Percentiles rank a stretch among this genome's conserved stretches.
These are phyloP conservation scores for Coremacera marginata DNA, from an alignment of 2,888 invertebrate genomes.

Conservation along the genomic window DNA sequence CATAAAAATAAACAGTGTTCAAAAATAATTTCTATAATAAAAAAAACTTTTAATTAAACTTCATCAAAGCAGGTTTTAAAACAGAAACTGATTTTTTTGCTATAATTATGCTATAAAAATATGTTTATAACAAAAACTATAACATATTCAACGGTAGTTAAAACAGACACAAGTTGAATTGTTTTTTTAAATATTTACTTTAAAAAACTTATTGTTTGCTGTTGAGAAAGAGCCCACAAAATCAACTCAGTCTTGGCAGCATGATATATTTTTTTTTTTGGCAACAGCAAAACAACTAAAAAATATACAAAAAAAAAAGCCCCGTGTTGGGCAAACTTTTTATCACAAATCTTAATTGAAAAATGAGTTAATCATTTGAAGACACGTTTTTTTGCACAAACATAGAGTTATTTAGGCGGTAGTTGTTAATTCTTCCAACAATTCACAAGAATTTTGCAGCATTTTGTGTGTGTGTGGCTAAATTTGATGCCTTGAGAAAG, in stretches of 20 bases:
- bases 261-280: not conserved
- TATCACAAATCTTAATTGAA: slow-evolving; percentile 4
- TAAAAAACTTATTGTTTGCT: no score
- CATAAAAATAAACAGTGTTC: no score
- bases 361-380: slow-evolving; percentile 11
- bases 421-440: not conserved
- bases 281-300: not conserved
- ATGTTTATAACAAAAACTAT: no score
- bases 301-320: not conserved
- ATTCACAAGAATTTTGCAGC: slow-evolving; percentile 19
- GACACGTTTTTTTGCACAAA: slow-evolving; percentile 17
- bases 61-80: not conserved
- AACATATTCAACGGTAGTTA: no score
- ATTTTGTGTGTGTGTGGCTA: not conserved
- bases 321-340: not conserved
- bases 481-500: slow-evolving; percentile 32
- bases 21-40: not conserved
- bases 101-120: no score
- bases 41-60: not conserved
- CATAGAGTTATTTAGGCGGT: not conserved
- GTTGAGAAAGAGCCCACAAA: not conserved
- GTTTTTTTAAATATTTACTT: no score
- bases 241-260: not conserved
- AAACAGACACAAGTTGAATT: no score
- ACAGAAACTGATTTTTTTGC: no score